Evolutionary conservation across 1,140 invertebrate species (phyloP), one percentile per base, ranked within the genome.

Genomic region (Muscidifurax raptorellus): DNA sequence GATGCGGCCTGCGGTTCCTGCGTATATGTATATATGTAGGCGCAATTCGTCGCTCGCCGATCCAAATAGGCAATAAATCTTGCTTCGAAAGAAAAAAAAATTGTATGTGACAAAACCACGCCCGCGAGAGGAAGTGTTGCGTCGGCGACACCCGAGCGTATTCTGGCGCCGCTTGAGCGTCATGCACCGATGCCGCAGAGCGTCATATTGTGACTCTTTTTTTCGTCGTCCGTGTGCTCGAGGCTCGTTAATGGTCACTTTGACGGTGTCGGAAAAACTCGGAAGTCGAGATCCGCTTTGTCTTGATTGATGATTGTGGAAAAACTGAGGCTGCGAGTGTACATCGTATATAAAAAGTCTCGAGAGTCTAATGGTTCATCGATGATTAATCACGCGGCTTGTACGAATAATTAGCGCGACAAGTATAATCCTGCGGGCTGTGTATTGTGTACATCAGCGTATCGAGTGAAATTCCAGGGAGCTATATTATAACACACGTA

Each of bases 1-100:
- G 76, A n/a, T 82, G 32, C 32, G 59, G 71, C 12, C 18, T 71
- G 44, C 27, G 59, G 27, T 36, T 32, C 74, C 22, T 47, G 15
- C 1, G 5, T 1, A 1, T 9, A 40, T 9, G n/a, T n/a, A 47
- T 47, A 47, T 3, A 59, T 6, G 6, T 6, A 59, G 52, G 64
- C 32, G 76, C 72, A 79, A 83, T 84, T 72, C 74, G 76, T 84
- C 67, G 67, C 32, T 47, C 47, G 27, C 47, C 52, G 71, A 75
- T 84, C 69, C 30, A 80, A 84, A 85, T 80, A 80, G 71, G 59
- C 72, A n/a, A 85, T 85, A 80, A 85, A 85, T 85, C 78, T 85
- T 12, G 9, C 52, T 80, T 84, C 67, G 79, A 52, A 77, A 64
- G 27, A 64, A 78, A 78, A 15, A 64, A 40, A 40, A 64, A 44